These are phyloP conservation scores for Lepidocyrtinus sp. DNA, from an alignment of 2,888 invertebrate genomes.

Conservation along the genomic window DNA sequence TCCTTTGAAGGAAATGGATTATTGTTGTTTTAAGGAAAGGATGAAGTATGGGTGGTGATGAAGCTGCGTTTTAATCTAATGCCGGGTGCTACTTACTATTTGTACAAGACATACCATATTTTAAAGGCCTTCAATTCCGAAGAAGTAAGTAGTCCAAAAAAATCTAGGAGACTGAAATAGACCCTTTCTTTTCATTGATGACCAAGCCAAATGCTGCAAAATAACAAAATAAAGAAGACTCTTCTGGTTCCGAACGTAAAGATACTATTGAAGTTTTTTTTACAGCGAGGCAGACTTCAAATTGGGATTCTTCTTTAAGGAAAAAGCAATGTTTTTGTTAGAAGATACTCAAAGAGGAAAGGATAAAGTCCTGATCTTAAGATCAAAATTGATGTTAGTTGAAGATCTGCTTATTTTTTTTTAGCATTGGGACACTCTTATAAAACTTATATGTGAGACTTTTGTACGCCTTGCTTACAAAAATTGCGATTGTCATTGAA, in stretches of 20 bases:
- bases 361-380: constrained; percentile 3
- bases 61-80: constrained; percentile 37
- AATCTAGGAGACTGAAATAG: background rate
- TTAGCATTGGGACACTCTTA: too few species aligned
- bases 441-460: too few species aligned
- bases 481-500: constrained; percentile 7
- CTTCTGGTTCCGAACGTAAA: constrained; percentile 2
- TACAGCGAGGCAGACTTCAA: background rate
- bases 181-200: background rate
- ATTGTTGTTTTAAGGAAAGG: constrained; percentile 2
- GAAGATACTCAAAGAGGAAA: constrained; percentile 8
- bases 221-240: constrained; percentile 11
- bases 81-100: constrained; percentile 9
- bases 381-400: constrained; percentile 16
- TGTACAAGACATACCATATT: constrained; percentile 26
- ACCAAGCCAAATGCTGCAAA: constrained; percentile 16
- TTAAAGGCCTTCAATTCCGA: background rate
- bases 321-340: constrained; percentile 15
- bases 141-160: background rate
- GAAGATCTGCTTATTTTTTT: background rate
- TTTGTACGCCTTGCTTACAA: too few species aligned
- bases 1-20: background rate
- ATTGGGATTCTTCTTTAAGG: constrained; percentile 4
- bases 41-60: constrained; percentile 33
- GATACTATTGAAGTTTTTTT: constrained; percentile 1